Percentiles rank a stretch among this genome's conserved stretches.
These are phyloP conservation scores for Hassar affinis DNA, from an alignment of 2,113 vertebrate genomes.

Conservation along the genomic window DNA sequence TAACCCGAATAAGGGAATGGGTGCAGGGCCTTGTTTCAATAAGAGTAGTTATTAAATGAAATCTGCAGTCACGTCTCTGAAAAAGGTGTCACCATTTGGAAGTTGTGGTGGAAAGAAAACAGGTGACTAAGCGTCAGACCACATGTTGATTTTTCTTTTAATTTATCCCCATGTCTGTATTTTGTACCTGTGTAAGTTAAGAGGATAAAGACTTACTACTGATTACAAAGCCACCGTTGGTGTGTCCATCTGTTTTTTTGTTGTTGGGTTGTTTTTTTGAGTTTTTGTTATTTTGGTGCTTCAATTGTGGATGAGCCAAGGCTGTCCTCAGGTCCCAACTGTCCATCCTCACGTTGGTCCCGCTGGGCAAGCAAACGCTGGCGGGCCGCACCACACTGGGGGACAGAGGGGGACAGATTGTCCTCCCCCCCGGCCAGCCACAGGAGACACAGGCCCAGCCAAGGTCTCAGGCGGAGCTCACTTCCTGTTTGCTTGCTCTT, in stretches of 20 bases:
- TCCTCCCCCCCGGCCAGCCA: slow-evolving; percentile 67
- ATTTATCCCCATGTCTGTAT: neutral
- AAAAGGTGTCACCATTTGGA: neutral
- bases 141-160: too few species aligned
- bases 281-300: slow-evolving; percentile 1
- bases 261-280: neutral
- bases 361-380: slow-evolving; percentile 65
- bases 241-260: slow-evolving; percentile 42
- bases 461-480: slow-evolving; percentile 68
- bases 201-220: slow-evolving; percentile 15
- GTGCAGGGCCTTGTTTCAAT: neutral
- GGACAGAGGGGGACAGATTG: slow-evolving; percentile 81
- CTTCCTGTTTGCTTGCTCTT: slow-evolving; percentile 72
- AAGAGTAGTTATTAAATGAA: neutral
- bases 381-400: slow-evolving; percentile 59
- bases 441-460: slow-evolving; percentile 67
- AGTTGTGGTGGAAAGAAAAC: neutral
- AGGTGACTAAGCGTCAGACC: neutral
- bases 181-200: slow-evolving; percentile 6
- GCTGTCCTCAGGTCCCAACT: slow-evolving; percentile 34
- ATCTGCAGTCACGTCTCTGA: neutral
- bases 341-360: slow-evolving; percentile 37
- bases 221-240: slow-evolving; percentile 17
- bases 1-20: neutral
- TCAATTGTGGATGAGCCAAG: slow-evolving; percentile 25